Evolutionary conservation across 2,888 invertebrate species (phyloP).

Genomic region (Prenolepis imparis): DNA sequence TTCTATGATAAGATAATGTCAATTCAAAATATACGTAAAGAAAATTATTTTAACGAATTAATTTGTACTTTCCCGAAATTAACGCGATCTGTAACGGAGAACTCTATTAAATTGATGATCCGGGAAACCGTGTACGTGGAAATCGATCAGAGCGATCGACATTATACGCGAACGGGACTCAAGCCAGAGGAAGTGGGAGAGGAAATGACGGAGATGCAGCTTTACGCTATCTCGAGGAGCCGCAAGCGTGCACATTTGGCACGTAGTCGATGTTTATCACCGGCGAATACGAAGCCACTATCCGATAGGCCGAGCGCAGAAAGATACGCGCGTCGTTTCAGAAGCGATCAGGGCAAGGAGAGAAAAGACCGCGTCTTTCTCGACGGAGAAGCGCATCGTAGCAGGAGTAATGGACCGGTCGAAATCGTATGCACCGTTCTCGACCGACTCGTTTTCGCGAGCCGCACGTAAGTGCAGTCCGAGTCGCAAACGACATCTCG

Average conservation of each 20-base stretch:
- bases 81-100: neutral
- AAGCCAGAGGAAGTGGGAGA: slow-evolving; percentile 7
- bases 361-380: slow-evolving; percentile 55
- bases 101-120: neutral
- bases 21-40: neutral
- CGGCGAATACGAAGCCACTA: slow-evolving; percentile 52
- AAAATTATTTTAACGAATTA: slow-evolving; percentile 15
- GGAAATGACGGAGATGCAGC: slow-evolving; percentile 19
- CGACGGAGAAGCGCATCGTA: slow-evolving; percentile 67
- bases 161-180: slow-evolving; percentile 28
- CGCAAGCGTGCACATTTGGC: slow-evolving; percentile 67
- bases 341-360: slow-evolving; percentile 10
- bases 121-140: slow-evolving; percentile 13
- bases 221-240: slow-evolving; percentile 55
- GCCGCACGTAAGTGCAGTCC: slow-evolving; percentile 71
- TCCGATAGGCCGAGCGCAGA: slow-evolving; percentile 51
- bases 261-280: slow-evolving; percentile 74
- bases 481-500: slow-evolving; percentile 67
- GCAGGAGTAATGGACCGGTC: slow-evolving; percentile 74
- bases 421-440: slow-evolving; percentile 74
- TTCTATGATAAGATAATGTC: neutral
- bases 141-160: slow-evolving; percentile 64
- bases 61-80: slow-evolving; percentile 10
- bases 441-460: slow-evolving; percentile 74
- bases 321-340: slow-evolving; percentile 36